Conservation (phyloP, 2,113 vertebrate species). For the Gallinago paraguaiae region DNA sequence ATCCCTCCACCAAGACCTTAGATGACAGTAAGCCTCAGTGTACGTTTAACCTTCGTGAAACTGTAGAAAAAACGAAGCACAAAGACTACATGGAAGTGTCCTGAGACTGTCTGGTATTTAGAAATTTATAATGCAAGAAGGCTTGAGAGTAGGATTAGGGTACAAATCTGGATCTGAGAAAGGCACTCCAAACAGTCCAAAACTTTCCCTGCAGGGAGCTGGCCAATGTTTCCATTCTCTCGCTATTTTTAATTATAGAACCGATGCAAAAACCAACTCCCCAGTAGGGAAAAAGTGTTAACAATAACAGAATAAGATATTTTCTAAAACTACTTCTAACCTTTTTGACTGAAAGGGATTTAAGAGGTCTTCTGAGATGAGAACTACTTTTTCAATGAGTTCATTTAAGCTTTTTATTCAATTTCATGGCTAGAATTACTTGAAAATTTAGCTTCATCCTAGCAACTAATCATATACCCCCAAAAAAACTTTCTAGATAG, state of each 20-base stretch:
- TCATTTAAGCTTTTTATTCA: background rate
- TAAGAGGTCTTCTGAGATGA: background rate
- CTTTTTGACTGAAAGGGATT: background rate
- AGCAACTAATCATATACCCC: background rate
- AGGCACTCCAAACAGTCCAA: background rate
- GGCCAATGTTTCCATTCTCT: background rate
- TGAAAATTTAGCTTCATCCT: background rate
- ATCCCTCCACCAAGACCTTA: background rate
- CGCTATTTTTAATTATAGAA: background rate
- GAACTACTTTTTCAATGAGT: background rate
- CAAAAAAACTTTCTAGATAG: constrained; percentile 5
- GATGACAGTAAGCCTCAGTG: too few species aligned
- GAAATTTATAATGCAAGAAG: background rate
- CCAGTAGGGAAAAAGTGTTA: background rate
- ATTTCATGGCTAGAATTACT: background rate
- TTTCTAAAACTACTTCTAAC: background rate
- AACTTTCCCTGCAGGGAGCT: background rate
- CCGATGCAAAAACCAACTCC: background rate
- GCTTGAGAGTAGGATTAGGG: background rate
- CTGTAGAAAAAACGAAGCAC: background rate
- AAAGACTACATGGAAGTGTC: background rate
- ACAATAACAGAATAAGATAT: background rate
- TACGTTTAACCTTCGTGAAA: background rate
- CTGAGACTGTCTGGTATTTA: background rate
- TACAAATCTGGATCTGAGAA: background rate